phyloP scores from a whole-genome alignment of 1,140 invertebrate genomes.

The Cyclargus thomasi region DNA sequence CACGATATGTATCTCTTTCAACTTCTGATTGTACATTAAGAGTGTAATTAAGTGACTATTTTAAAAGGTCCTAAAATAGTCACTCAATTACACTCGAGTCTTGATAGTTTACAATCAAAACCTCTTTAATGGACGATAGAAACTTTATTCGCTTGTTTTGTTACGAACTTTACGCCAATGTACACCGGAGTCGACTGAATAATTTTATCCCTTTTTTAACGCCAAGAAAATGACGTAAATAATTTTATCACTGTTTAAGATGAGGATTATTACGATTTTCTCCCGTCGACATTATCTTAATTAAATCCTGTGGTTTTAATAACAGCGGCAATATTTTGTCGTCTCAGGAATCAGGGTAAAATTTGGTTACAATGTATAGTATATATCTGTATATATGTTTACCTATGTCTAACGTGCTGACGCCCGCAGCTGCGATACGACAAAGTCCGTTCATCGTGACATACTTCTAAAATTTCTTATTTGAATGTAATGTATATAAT shows the following conservation, averaged over 20 bases:
- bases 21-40: no score
- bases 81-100: background rate
- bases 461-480: no score
- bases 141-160: background rate
- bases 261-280: conserved; percentile 4
- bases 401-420: no score
- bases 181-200: background rate
- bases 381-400: background rate
- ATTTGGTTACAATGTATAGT: background rate
- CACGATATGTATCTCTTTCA: no score
- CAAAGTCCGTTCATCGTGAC: no score
- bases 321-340: background rate
- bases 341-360: background rate
- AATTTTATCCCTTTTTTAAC: no score
- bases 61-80: no score
- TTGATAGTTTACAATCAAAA: background rate
- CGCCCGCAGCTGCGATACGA: no score
- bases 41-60: no score
- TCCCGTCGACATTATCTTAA: background rate
- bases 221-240: background rate
- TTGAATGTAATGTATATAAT: no score
- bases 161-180: background rate
- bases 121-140: background rate
- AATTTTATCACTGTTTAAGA: background rate
- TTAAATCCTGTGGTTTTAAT: conserved; percentile 8